Base-by-base conservation (phyloP, 2,888 invertebrate species). In the Marronus borbonicus region DNA sequence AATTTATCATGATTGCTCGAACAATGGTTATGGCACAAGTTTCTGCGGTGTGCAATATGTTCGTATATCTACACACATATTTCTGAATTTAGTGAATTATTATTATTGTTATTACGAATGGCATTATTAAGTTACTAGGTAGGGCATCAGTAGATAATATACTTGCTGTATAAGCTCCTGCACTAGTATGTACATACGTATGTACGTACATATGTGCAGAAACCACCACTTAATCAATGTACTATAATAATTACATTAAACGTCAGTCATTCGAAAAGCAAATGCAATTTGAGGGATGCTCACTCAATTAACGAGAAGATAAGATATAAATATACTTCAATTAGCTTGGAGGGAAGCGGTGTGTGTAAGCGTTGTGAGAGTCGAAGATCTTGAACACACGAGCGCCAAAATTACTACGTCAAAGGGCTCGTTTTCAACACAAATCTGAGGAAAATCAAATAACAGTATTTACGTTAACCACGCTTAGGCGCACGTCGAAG, bases 211-310 rank as follows among this genome's bases (percentile, higher is more conserved):
- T 64, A 36, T 12, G 36, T 36, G 39, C 39, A 55, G 69, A 74
- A 44, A 28, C 66, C 66, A n/a, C 55, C 58, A 31, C 66, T 76
- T 80, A 81, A 81, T 80, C 79, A 79, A 78, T 78, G 79, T 78
- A 74, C 78, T 76, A 52, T 76, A 75, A 79, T 80, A 81, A 81
- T 81, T 80, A 72, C 72, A 80, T 79, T 81, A 79, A 79, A 78
- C 80, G 79, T 74, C 77, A 78, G 76, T 78, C 79, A 79, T 80
- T 79, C 65, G 79, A 79, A 81, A 79, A 68, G 79, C 79, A 81
- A 81, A 79, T 77, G 80, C 79, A 81, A 81, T 81, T 80, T 80
- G 74, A 68, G 69, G 36, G 76, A 52, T 77, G 76, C 78, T 78
- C 79, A 66, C 70, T 76, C 79, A 79, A 80, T 81, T 81, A 79